phyloP scores from a whole-genome alignment of 2,113 vertebrate species.

The Phaethon lepturus region DNA sequence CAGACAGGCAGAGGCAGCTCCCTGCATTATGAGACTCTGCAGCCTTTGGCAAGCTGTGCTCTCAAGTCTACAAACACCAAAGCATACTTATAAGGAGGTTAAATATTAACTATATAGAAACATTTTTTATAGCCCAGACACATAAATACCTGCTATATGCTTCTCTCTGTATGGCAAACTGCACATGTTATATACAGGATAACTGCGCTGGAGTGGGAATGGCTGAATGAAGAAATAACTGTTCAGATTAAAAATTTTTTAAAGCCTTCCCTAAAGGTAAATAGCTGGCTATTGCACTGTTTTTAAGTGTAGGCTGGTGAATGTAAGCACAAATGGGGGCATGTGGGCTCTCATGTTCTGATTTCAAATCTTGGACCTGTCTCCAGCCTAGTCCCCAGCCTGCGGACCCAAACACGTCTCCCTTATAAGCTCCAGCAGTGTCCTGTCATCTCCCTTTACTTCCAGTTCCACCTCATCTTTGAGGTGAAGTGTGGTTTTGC shows the following conservation, averaged over 20 bases:
- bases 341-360: not conserved
- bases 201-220: not conserved
- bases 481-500: not conserved
- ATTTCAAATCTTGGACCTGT: not conserved
- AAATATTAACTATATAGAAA: not conserved
- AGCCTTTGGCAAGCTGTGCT: not conserved
- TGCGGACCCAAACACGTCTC: not conserved
- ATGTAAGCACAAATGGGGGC: not conserved
- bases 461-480: not conserved
- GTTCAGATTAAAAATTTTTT: not conserved
- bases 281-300: not conserved
- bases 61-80: not conserved
- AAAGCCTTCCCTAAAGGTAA: not conserved
- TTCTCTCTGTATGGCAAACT: not conserved
- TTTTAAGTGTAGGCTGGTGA: not conserved
- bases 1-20: not conserved
- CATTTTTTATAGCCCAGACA: not conserved
- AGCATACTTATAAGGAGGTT: not conserved
- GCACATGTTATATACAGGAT: not conserved
- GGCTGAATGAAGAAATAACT: not conserved
- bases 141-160: not conserved
- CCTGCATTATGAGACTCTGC: accelerated
- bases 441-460: not conserved
- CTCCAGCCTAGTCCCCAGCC: not conserved
- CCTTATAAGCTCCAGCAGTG: not conserved